Percentiles rank a stretch among this genome's conserved stretches.
phyloP scores from a whole-genome alignment of 1,140 invertebrate species.

The Habropoda laboriosa region DNA sequence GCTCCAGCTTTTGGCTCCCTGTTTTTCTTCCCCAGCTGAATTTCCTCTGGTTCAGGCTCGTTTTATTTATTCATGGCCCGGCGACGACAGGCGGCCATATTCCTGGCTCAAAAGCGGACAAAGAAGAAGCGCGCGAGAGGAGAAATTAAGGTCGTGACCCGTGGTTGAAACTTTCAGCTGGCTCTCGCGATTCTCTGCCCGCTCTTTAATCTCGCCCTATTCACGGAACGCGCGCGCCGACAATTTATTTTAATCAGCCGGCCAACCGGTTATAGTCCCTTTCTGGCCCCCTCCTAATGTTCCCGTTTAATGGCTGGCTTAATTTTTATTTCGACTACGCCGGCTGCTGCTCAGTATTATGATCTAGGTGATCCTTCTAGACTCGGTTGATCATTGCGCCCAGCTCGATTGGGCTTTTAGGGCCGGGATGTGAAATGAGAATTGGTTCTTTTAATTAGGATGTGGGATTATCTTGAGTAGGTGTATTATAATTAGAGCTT shows the following conservation, averaged over 20 bases:
- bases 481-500: too few relatives aligned
- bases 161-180: conserved; percentile 51
- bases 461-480: too few relatives aligned
- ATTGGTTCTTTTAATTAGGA: too few relatives aligned
- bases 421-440: too few relatives aligned
- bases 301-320: conserved; percentile 11
- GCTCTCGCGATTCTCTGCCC: conserved; percentile 34
- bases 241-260: conserved; percentile 30
- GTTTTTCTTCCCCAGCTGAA: not conserved
- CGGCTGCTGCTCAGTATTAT: not conserved
- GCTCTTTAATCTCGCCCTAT: conserved; percentile 23
- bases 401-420: not conserved
- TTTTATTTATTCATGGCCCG: conserved; percentile 61
- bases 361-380: not conserved
- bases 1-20: too few relatives aligned
- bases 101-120: conserved; percentile 47
- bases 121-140: conserved; percentile 40
- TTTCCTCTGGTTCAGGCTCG: not conserved
- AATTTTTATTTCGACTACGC: conserved; percentile 5
- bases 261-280: conserved; percentile 18
- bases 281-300: conserved; percentile 10
- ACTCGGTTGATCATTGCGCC: not conserved
- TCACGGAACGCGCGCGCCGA: conserved; percentile 17
- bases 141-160: conserved; percentile 59
- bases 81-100: conserved; percentile 52